These are phyloP conservation scores for Eptesicus fuscus DNA, from an alignment of 2,113 vertebrate genomes.

Conservation along the genomic window DNA sequence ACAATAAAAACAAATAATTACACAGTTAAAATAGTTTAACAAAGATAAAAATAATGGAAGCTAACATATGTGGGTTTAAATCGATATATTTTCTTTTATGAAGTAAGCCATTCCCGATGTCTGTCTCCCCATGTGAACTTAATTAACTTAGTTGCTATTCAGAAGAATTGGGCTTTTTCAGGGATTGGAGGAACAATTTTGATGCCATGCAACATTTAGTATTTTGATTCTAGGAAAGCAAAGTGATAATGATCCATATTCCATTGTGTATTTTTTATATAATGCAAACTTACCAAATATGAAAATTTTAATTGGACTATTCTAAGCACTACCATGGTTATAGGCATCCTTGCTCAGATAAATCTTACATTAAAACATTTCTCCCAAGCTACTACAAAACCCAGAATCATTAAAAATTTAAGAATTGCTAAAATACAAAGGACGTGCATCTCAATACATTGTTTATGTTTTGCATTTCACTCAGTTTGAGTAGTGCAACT, in stretches of 20 bases:
- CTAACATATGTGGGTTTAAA: neutral
- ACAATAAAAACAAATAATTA: conserved; percentile 39
- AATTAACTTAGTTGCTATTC: conserved; percentile 42
- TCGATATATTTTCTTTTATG: neutral
- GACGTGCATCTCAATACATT: neutral
- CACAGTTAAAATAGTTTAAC: neutral
- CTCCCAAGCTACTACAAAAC: conserved; percentile 49
- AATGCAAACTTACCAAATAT: conserved; percentile 44
- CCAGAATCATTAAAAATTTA: conserved; percentile 57
- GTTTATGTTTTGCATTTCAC: conserved; percentile 54
- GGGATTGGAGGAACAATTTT: neutral
- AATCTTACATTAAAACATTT: conserved; percentile 49
- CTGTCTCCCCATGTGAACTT: neutral
- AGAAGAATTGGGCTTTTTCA: neutral
- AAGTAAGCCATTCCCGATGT: neutral
- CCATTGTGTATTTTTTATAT: conserved; percentile 28
- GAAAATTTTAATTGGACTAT: conserved; percentile 47
- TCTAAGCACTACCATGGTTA: conserved; percentile 48
- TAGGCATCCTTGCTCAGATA: conserved; percentile 14
- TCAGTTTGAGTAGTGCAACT: conserved; percentile 44
- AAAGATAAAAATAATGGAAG: conserved; percentile 19
- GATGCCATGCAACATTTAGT: neutral
- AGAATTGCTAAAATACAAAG: conserved; percentile 52
- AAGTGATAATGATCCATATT: conserved; percentile 27
- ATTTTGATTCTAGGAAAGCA: conserved; percentile 52